These are phyloP conservation scores for Thymelicus acteon DNA, from an alignment of 2,888 invertebrate genomes.

Conservation along the genomic window DNA sequence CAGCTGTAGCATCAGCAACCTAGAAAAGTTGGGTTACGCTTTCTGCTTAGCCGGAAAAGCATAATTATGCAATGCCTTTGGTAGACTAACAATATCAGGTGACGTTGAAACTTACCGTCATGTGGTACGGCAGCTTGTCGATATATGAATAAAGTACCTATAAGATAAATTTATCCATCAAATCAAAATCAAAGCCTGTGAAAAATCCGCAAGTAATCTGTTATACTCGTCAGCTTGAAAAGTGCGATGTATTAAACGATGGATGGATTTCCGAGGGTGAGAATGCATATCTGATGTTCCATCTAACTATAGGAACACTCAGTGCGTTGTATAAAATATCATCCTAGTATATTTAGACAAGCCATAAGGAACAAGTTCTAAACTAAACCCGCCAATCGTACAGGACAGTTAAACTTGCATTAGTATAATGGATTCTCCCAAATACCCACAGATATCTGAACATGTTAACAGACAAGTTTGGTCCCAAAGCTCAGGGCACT, in stretches of 20 bases:
- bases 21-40: too few relatives aligned
- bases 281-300: neutral
- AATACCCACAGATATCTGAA: slow-evolving; percentile 16
- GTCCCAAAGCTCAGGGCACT: slow-evolving; percentile 19
- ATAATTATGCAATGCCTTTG: too few relatives aligned
- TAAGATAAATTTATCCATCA: neutral
- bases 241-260: neutral
- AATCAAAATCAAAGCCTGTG: neutral
- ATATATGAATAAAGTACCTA: too few relatives aligned
- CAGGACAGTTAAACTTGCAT: slow-evolving; percentile 5
- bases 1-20: too few relatives aligned
- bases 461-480: slow-evolving; percentile 23
- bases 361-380: neutral
- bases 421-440: slow-evolving; percentile 2
- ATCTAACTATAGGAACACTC: neutral
- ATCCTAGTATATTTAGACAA: neutral
- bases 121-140: too few relatives aligned
- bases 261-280: neutral
- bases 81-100: too few relatives aligned
- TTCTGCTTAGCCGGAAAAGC: too few relatives aligned
- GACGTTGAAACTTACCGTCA: too few relatives aligned
- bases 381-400: neutral
- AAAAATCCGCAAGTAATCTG: slow-evolving; percentile 1
- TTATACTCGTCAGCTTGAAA: neutral
- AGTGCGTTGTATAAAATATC: neutral